These are phyloP conservation scores for Cotesia vestalis DNA, from an alignment of 1,140 invertebrate genomes.

Conservation along the genomic window DNA sequence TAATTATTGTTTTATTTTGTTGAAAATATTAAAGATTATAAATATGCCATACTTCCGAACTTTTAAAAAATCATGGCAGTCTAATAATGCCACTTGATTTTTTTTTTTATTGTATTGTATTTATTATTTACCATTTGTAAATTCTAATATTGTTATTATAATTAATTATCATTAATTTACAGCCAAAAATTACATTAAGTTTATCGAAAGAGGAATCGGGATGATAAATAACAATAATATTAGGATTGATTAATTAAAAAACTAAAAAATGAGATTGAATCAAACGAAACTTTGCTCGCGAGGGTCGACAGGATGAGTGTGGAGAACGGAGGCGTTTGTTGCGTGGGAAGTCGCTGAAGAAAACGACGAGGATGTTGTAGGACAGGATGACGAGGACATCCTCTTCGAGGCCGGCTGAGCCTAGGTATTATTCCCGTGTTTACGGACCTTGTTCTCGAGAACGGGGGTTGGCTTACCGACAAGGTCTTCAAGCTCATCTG, in stretches of 20 bases:
- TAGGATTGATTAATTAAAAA: background rate
- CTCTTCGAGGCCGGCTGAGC: slow-evolving; percentile 57
- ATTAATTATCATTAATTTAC: too few relatives aligned
- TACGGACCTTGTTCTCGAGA: slow-evolving; percentile 56
- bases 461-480: slow-evolving; percentile 54
- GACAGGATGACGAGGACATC: slow-evolving; percentile 54
- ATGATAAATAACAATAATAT: too few relatives aligned
- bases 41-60: background rate
- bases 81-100: slow-evolving; percentile 6
- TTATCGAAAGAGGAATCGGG: background rate
- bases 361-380: slow-evolving; percentile 58
- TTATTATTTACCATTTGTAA: background rate
- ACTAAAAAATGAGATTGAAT: slow-evolving; percentile 7
- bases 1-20: background rate
- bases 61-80: slow-evolving; percentile 7
- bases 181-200: background rate
- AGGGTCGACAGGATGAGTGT: slow-evolving; percentile 61
- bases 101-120: background rate
- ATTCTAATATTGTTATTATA: slow-evolving; percentile 16
- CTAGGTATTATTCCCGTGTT: slow-evolving; percentile 61
- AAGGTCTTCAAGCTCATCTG: slow-evolving; percentile 59
- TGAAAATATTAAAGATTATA: background rate
- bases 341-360: slow-evolving; percentile 59
- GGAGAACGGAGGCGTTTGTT: slow-evolving; percentile 60
- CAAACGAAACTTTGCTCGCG: slow-evolving; percentile 62